Percentiles rank a stretch among this genome's conserved stretches.
Evolutionary conservation across 1,140 invertebrate genomes (phyloP).

Genomic region (Propsilocerus akamusi): DNA sequence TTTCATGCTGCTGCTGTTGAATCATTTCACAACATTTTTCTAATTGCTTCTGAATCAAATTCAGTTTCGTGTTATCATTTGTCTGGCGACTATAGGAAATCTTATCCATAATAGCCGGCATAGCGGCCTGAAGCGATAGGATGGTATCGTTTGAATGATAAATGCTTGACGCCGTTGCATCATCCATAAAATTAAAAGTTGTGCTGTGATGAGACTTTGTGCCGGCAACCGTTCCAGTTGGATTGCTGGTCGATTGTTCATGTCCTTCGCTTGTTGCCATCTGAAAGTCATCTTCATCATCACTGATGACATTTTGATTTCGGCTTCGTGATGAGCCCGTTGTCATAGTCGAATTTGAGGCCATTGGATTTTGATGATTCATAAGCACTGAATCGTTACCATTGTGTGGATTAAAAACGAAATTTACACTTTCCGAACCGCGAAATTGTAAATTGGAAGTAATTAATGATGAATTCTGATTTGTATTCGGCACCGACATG

Average conservation of each 20-base stretch:
- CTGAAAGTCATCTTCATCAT: neutral
- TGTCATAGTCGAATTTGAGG: neutral
- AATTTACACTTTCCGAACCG: constrained; percentile 6
- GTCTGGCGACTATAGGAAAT: neutral
- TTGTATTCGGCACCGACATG: neutral
- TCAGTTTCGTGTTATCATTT: neutral
- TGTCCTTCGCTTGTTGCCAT: too few species aligned
- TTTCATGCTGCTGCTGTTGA: constrained; percentile 10
- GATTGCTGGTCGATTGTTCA: too few species aligned
- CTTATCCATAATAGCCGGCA: neutral
- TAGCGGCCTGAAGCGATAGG: neutral
- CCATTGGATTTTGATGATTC: neutral
- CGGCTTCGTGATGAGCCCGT: neutral
- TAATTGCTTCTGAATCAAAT: constrained; percentile 6
- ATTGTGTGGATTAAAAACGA: neutral
- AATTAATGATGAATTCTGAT: too few species aligned
- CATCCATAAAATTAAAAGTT: too few species aligned
- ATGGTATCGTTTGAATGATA: neutral
- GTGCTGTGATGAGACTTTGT: too few species aligned
- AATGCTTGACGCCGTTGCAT: neutral
- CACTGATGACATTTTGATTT: neutral
- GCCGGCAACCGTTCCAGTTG: too few species aligned
- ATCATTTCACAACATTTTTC: constrained; percentile 18
- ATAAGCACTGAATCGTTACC: neutral
- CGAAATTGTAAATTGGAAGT: neutral